These are phyloP conservation scores for Chloroclystis v-ata DNA, from an alignment of 2,888 invertebrate genomes.

Conservation along the genomic window DNA sequence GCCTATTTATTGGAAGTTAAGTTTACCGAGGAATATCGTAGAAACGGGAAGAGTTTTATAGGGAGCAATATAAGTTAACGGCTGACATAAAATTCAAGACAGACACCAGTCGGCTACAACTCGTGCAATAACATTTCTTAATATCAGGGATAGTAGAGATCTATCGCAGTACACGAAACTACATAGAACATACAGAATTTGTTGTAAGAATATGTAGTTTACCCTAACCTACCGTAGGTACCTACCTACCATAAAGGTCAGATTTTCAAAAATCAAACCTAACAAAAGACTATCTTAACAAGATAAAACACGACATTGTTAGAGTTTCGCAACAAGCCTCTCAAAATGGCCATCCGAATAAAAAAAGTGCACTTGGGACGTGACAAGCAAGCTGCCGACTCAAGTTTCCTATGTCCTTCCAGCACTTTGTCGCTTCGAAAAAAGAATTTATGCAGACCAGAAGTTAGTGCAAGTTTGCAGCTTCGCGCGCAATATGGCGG, in stretches of 20 bases:
- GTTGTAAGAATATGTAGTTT: too few relatives aligned
- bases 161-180: conserved; percentile 1
- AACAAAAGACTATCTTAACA: not conserved
- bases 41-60: conserved; percentile 58
- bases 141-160: conserved; percentile 21
- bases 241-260: too few relatives aligned
- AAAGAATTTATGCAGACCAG: conserved; percentile 60
- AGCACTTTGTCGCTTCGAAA: conserved; percentile 35
- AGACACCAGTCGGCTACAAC: conserved; percentile 35
- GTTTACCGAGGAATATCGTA: conserved; percentile 41
- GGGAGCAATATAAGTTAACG: conserved; percentile 63
- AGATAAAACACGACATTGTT: conserved; percentile 12
- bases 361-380: conserved; percentile 47
- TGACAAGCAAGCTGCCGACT: conserved; percentile 36
- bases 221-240: too few relatives aligned
- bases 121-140: conserved; percentile 31
- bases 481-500: conserved; percentile 54
- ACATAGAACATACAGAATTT: too few relatives aligned
- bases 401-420: conserved; percentile 39
- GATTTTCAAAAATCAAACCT: too few relatives aligned
- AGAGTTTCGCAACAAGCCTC: conserved; percentile 15
- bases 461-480: conserved; percentile 68
- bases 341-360: conserved; percentile 36
- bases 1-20: conserved; percentile 38
- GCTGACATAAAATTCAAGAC: conserved; percentile 55